Base-by-base conservation (phyloP, 1,140 invertebrate species). In the Bombus waltoni region DNA sequence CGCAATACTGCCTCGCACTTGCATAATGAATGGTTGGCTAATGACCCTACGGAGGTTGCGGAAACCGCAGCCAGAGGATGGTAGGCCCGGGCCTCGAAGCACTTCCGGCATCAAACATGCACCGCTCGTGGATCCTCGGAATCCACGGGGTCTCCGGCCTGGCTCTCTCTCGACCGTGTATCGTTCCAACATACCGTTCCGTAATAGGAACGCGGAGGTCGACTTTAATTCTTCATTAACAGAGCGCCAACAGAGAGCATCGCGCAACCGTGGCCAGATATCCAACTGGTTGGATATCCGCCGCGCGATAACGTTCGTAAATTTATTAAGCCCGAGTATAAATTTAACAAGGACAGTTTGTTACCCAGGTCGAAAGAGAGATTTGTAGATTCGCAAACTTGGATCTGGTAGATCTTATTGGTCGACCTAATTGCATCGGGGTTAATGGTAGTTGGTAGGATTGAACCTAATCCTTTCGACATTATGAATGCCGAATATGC, bases 11-110 rank as follows among this genome's bases (percentile, higher is more conserved):
- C 91, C 86, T 92, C 90, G 89, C 92, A 93, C 91, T 92, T 94
- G 93, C 93, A 94, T 94, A 94, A 93, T 94, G 93, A 94, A 94
- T 94, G 93, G 93, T 92, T 93, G 89, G 93, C 93, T 94, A 94
- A 94, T 94, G 93, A 94, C 93, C 93, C 93, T 92, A 93, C 93
- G 92, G 93, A 93, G 93, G 91, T 93, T 93, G 93, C 93, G 93
- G 93, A 91, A 94, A 94, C 93, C 92, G 89, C 92, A 93, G 88
- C 88, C 70, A 91, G 93, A 91, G 91, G 86, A 90, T 88, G 90
- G 85, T 81, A 89, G 87, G 79, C 87, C 81, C 89, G 79, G 90
- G 88, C 76, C 90, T 90, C 90, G 89, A 89, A 91, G 93, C 90
- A 92, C 92, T 93, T 94, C 93, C 93, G 93, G 90, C 92, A 93